Conservation (phyloP, 2,797 vertebrate species). For the Prionace glauca region DNA sequence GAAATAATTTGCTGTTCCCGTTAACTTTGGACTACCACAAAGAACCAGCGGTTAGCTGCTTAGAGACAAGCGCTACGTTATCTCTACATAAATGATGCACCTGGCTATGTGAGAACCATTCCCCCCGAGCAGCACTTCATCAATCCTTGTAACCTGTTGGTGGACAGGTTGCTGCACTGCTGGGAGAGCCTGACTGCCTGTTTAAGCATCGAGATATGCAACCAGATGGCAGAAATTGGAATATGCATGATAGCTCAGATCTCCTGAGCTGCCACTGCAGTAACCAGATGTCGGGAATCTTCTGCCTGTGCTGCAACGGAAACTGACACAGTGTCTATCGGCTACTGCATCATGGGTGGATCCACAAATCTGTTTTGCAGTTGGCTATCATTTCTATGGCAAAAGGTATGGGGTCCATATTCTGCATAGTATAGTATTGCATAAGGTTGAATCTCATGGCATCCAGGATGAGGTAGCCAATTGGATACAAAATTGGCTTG, state of each 20-base stretch:
- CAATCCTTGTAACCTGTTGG: not conserved
- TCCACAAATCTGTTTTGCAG: no score
- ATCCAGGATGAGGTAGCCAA: no score
- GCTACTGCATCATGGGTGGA: not conserved
- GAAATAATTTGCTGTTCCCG: not conserved
- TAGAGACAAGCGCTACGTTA: not conserved
- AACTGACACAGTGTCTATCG: no score
- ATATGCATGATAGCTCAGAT: not conserved
- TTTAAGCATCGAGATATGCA: not conserved
- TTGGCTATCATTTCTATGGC: no score
- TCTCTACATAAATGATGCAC: not conserved
- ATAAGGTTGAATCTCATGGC: no score
- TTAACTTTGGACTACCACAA: not conserved
- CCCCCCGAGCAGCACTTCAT: not conserved
- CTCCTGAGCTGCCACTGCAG: not conserved
- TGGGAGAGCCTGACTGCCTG: not conserved
- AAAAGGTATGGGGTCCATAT: not conserved
- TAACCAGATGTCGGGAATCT: not conserved
- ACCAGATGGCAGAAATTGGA: not conserved
- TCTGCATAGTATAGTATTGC: no score
- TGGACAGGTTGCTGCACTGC: not conserved
- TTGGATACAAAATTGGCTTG: no score
- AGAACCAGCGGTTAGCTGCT: not conserved
- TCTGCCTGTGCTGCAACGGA: not conserved
- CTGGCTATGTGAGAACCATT: not conserved